Evolutionary conservation across 2,797 vertebrate genomes (phyloP).

Genomic region (Danio choprae): DNA sequence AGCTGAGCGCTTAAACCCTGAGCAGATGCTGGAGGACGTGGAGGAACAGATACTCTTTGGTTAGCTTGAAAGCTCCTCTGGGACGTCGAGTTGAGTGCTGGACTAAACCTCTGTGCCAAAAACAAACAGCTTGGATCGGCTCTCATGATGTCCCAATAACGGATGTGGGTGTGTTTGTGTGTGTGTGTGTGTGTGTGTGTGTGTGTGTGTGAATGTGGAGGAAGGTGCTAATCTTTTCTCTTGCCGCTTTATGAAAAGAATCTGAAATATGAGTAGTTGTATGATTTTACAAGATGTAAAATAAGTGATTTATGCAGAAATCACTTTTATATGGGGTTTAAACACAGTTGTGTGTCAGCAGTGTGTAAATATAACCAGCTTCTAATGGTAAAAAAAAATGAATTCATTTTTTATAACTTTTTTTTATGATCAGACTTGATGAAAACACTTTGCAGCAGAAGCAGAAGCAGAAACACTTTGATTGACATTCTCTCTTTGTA

Average conservation of each 20-base stretch:
- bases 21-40: slow-evolving; percentile 97
- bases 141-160: slow-evolving; percentile 53
- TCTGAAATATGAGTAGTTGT: not conserved
- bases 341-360: no score
- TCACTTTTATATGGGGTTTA: no score
- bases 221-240: slow-evolving; percentile 41
- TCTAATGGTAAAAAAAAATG: no score
- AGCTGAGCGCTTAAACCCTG: slow-evolving; percentile 81
- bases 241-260: not conserved
- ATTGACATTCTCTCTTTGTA: no score
- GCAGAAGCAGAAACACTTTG: no score
- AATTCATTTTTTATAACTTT: no score
- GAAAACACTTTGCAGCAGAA: no score
- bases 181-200: slow-evolving; percentile 41
- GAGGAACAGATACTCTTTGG: slow-evolving; percentile 86
- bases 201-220: slow-evolving; percentile 51
- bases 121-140: slow-evolving; percentile 25
- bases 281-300: no score
- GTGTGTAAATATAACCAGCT: no score
- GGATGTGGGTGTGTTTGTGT: slow-evolving; percentile 33
- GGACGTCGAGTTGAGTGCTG: slow-evolving; percentile 75
- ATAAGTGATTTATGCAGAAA: no score
- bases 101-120: slow-evolving; percentile 67
- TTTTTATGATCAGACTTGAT: no score
- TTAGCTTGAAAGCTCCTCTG: slow-evolving; percentile 89